phyloP scores from a whole-genome alignment of 2,797 vertebrate species.

The Peromyscus attwateri region DNA sequence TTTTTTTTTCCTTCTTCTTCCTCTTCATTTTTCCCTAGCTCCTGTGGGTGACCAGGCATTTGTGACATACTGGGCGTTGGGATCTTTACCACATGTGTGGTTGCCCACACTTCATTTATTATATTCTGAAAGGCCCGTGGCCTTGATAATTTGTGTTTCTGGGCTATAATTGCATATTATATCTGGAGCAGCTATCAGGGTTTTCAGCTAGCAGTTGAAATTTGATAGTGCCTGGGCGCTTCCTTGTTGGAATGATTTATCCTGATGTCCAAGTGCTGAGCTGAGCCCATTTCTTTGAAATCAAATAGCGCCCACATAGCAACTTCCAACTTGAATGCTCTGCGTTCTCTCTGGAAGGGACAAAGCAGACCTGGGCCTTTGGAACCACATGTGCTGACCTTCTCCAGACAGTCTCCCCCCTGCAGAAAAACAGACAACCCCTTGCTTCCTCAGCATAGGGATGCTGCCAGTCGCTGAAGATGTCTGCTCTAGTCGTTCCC shows the following conservation, averaged over 20 bases:
- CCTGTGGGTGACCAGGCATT: constrained; percentile 62
- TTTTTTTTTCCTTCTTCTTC: too few relatives aligned
- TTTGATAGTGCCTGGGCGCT: constrained; percentile 75
- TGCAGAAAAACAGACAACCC: background rate
- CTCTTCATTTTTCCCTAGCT: background rate
- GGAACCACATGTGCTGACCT: background rate
- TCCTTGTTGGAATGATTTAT: constrained; percentile 59
- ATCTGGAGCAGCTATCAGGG: constrained; percentile 82
- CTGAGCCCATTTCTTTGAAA: constrained; percentile 63
- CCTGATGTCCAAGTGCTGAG: constrained; percentile 57
- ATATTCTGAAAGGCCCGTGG: constrained; percentile 25
- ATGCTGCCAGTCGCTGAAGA: background rate
- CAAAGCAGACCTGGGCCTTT: background rate
- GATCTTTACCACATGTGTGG: constrained; percentile 53
- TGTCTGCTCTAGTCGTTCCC: fast-evolving
- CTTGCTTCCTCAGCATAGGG: background rate
- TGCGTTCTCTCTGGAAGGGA: background rate
- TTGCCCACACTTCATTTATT: constrained; percentile 66
- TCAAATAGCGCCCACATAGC: background rate
- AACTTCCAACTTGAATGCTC: background rate
- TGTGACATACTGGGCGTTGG: constrained; percentile 38
- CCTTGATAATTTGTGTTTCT: constrained; percentile 77
- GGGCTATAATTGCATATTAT: constrained; percentile 71
- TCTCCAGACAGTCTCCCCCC: background rate
- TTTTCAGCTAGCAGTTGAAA: constrained; percentile 84